phyloP scores from a whole-genome alignment of 2,797 vertebrate genomes.

The Trachops cirrhosus region DNA sequence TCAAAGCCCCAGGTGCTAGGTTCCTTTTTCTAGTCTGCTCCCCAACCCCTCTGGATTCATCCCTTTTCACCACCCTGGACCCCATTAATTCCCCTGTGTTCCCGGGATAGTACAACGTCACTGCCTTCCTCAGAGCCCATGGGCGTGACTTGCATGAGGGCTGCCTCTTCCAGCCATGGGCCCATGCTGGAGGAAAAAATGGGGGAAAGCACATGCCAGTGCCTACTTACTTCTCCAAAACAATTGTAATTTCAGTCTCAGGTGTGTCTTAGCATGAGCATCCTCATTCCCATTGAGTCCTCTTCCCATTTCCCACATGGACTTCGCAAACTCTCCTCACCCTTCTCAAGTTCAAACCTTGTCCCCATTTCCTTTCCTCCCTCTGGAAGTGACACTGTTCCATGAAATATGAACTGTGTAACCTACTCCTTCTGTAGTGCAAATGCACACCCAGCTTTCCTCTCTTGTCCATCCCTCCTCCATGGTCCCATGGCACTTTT shows the following conservation, averaged over 20 bases:
- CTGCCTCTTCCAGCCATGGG: neutral
- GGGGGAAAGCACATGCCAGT: neutral
- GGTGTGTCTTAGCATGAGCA: neutral
- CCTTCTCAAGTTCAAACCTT: neutral
- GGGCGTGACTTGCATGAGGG: no score
- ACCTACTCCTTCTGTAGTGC: neutral
- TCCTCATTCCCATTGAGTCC: neutral
- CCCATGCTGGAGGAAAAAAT: neutral
- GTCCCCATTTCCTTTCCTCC: neutral
- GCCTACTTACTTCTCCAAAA: neutral
- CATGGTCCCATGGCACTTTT: neutral
- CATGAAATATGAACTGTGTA: neutral
- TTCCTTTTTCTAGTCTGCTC: neutral
- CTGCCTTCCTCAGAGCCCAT: no score
- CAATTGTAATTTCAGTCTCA: neutral
- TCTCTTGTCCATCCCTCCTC: neutral
- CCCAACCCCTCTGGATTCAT: neutral
- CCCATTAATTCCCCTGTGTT: neutral
- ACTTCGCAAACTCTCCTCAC: neutral
- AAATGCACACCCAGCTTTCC: neutral
- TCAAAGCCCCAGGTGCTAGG: fast-evolving
- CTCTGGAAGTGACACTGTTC: neutral
- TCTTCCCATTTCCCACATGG: neutral
- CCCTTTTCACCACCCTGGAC: neutral
- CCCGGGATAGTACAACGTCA: neutral